phyloP scores from a whole-genome alignment of 2,797 vertebrate genomes.

The Syngnathus acus region DNA sequence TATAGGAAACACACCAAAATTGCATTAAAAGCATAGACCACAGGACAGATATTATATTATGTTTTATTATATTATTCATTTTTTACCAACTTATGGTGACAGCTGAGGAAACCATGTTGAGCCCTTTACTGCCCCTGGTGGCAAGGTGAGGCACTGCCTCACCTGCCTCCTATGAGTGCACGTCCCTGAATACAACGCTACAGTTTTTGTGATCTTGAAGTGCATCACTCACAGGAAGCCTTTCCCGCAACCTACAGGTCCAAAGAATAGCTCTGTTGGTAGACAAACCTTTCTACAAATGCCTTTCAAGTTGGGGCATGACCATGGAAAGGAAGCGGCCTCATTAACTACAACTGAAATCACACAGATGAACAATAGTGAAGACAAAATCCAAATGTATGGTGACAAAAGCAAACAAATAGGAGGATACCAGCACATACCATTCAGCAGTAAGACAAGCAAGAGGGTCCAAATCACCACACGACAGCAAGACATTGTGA shows the following conservation, averaged over 20 bases:
- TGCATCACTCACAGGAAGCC: constrained; percentile 62
- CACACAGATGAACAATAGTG: background rate
- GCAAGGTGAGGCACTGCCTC: too few species aligned
- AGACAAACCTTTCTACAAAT: constrained; percentile 70
- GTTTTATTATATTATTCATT: too few species aligned
- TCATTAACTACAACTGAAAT: constrained; percentile 59
- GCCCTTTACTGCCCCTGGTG: too few species aligned
- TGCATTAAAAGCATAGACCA: too few species aligned
- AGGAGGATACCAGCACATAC: constrained; percentile 47
- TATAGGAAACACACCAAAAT: too few species aligned
- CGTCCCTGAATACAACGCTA: background rate
- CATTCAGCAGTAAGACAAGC: constrained; percentile 53
- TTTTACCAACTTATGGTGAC: too few species aligned
- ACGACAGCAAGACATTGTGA: constrained; percentile 55
- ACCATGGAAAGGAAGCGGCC: constrained; percentile 66
- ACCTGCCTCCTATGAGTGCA: too few species aligned
- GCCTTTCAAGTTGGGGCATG: constrained; percentile 65
- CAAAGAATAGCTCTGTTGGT: constrained; percentile 70
- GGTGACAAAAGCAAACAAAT: background rate
- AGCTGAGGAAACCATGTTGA: too few species aligned
- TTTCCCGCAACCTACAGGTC: constrained; percentile 72
- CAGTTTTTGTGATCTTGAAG: background rate
- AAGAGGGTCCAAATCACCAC: constrained; percentile 47
- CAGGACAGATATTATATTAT: too few species aligned
- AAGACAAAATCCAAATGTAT: background rate